These are phyloP conservation scores for Tiliacea aurago DNA, from an alignment of 2,888 invertebrate genomes.

Conservation along the genomic window DNA sequence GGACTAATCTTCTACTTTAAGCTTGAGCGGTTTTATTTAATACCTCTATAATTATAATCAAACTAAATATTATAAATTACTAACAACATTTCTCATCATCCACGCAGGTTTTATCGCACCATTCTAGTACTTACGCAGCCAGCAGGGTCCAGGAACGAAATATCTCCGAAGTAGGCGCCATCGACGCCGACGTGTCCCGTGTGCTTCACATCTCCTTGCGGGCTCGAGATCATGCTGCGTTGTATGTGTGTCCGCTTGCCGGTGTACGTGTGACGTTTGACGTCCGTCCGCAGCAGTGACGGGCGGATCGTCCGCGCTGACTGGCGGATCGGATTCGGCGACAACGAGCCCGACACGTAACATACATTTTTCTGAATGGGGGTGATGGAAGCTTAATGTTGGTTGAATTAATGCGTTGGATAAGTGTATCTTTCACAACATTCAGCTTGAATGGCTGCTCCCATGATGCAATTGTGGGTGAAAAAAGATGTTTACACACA, in stretches of 20 bases:
- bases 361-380: slow-evolving; percentile 60
- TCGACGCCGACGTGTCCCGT: slow-evolving; percentile 98
- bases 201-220: slow-evolving; percentile 99
- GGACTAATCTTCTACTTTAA: background rate
- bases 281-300: slow-evolving; percentile 88
- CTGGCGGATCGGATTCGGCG: slow-evolving; percentile 80
- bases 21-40: background rate
- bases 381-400: slow-evolving; percentile 68
- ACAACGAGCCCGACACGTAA: slow-evolving; percentile 73
- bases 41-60: background rate
- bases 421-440: slow-evolving; percentile 3
- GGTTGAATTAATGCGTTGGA: slow-evolving; percentile 42
- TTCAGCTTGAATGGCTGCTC: slow-evolving; percentile 24
- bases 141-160: slow-evolving; percentile 91
- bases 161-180: slow-evolving; percentile 99
- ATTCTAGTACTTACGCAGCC: slow-evolving; percentile 80
- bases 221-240: slow-evolving; percentile 98
- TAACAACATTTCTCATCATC: slow-evolving; percentile 5
- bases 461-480: slow-evolving; percentile 50
- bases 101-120: slow-evolving; percentile 34
- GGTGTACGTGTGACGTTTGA: slow-evolving; percentile 86
- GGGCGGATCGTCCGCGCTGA: slow-evolving; percentile 80
- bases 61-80: background rate
- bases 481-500: slow-evolving; percentile 34
- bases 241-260: slow-evolving; percentile 92